Evolutionary conservation across 2,113 vertebrate genomes (phyloP).

Genomic region (Miniopterus natalensis): DNA sequence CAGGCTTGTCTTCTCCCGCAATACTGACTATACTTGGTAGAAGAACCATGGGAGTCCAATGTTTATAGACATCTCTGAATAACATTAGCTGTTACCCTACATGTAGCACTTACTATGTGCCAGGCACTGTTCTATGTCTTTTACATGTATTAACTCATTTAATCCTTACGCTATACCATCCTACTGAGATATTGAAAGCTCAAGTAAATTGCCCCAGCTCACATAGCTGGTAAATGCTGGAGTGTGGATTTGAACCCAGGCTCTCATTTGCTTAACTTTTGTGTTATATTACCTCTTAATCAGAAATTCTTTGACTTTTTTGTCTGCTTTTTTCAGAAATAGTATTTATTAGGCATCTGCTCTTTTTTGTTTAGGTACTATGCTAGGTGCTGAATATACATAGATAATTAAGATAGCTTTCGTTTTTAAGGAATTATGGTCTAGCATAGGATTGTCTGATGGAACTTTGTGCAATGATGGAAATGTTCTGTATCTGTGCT

Average conservation of each 20-base stretch:
- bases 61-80: not conserved
- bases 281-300: not conserved
- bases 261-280: not conserved
- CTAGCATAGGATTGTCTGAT: not conserved
- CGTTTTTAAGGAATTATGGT: slow-evolving; percentile 18
- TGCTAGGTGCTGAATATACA: not conserved
- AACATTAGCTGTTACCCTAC: not conserved
- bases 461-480: not conserved
- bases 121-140: not conserved
- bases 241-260: not conserved
- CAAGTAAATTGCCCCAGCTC: not conserved
- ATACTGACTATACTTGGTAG: not conserved
- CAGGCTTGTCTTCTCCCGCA: not conserved
- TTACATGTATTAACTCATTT: not conserved
- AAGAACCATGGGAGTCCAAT: not conserved
- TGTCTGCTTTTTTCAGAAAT: not conserved
- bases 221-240: not conserved
- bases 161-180: not conserved
- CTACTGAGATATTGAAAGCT: not conserved
- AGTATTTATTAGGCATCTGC: not conserved
- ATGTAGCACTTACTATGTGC: not conserved
- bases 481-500: not conserved
- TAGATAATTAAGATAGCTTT: not conserved
- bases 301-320: not conserved
- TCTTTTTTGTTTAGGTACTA: not conserved